A percentile compares a stretch with the other conserved stretches of the same genome.
Evolutionary conservation across 2,113 vertebrate genomes (phyloP).

Genomic region (Corythoichthys intestinalis): DNA sequence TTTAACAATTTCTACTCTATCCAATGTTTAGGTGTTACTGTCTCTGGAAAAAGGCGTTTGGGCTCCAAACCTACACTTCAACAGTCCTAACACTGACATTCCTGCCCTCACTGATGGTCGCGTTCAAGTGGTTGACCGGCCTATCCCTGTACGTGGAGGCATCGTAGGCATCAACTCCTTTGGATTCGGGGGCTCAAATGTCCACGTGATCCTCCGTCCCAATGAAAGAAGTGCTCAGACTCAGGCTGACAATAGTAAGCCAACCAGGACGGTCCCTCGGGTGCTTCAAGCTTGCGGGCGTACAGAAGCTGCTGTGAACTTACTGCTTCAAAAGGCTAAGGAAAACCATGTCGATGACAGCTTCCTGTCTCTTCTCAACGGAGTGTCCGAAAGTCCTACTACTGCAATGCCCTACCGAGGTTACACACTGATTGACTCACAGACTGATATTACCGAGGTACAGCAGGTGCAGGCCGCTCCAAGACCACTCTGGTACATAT

Average conservation of each 20-base stretch:
- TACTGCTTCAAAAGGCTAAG: conserved; percentile 73
- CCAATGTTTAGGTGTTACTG: conserved; percentile 78
- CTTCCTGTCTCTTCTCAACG: conserved; percentile 81
- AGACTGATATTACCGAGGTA: conserved; percentile 70
- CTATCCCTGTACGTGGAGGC: conserved; percentile 80
- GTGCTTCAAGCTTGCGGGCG: conserved; percentile 83
- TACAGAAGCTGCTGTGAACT: conserved; percentile 77
- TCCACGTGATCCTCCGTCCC: conserved; percentile 85
- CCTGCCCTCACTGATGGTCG: conserved; percentile 80
- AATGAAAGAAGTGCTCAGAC: conserved; percentile 29
- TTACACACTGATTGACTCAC: conserved; percentile 76
- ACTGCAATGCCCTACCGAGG: conserved; percentile 86
- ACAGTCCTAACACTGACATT: conserved; percentile 81
- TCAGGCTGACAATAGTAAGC: fast-evolving
- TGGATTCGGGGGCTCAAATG: conserved; percentile 94
- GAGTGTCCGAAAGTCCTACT: conserved; percentile 70
- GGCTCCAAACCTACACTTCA: conserved; percentile 92
- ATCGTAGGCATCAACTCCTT: conserved; percentile 88
- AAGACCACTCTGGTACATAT: conserved; percentile 90
- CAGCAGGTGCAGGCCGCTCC: conserved; percentile 69
- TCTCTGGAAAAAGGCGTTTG: conserved; percentile 86
- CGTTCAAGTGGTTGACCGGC: conserved; percentile 79
- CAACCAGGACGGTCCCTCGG: conserved; percentile 50
- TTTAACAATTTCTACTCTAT: neutral
- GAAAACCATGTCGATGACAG: conserved; percentile 55